Evolutionary conservation across 2,888 invertebrate genomes (phyloP).

Genomic region (Pristionchus japonicus): DNA sequence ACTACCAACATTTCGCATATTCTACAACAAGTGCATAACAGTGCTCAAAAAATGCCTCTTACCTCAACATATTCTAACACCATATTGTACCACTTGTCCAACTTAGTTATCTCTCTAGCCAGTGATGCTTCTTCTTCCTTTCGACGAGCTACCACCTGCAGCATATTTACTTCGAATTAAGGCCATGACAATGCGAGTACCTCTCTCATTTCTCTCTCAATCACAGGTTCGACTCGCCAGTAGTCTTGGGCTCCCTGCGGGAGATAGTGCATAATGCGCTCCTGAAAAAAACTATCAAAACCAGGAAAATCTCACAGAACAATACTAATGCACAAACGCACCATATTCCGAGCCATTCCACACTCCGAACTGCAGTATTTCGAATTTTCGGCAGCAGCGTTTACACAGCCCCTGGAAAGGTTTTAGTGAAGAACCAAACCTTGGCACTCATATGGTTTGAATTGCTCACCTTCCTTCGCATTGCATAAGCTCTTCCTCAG

Average conservation of each 20-base stretch:
- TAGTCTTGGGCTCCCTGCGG: conserved; percentile 51
- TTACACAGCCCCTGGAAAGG: neutral
- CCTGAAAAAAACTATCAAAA: neutral
- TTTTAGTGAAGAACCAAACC: no score
- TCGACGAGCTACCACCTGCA: neutral
- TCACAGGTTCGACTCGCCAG: conserved; percentile 36
- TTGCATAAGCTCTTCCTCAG: no score
- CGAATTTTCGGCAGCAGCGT: conserved; percentile 50
- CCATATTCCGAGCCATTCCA: conserved; percentile 57
- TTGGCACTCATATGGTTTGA: no score
- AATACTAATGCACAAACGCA: no score
- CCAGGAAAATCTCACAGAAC: no score
- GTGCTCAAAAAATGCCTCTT: no score
- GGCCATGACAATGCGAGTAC: neutral
- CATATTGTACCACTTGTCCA: neutral
- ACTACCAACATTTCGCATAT: neutral
- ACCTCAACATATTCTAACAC: neutral
- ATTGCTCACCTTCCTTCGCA: no score
- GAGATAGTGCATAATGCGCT: conserved; percentile 49
- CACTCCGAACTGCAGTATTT: conserved; percentile 64
- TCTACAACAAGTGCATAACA: no score
- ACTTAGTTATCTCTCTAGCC: neutral
- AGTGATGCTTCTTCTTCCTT: neutral
- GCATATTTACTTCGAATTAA: no score
- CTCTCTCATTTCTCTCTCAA: neutral